Percentiles rank a stretch among this genome's conserved stretches.
Evolutionary conservation across 2,113 vertebrate genomes (phyloP).

Genomic region (Festucalex cinctus): DNA sequence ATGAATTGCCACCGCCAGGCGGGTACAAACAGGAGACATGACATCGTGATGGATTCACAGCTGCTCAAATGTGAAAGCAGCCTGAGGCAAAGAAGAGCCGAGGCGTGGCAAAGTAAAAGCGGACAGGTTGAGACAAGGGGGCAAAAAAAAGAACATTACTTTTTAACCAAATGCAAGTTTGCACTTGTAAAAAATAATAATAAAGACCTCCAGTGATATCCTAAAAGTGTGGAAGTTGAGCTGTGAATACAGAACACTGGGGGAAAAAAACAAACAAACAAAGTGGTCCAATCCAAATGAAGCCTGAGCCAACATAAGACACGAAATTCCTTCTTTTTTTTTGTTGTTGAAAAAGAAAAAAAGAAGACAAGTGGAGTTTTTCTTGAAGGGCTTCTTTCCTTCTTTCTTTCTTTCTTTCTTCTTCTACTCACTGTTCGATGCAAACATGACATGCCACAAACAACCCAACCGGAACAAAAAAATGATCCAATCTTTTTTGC

Average conservation of each 20-base stretch:
- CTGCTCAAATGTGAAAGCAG: not conserved
- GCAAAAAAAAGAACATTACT: conserved; percentile 31
- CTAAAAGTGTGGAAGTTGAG: not conserved
- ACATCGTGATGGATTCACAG: not conserved
- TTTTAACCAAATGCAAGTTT: conserved; percentile 25
- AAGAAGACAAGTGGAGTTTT: not conserved
- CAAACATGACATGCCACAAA: not conserved
- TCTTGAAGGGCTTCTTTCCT: not conserved
- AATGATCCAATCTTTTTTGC: not conserved
- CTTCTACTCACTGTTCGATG: not conserved
- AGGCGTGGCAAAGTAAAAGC: conserved; percentile 64
- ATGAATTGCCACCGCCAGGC: too few relatives aligned
- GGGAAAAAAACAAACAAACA: not conserved
- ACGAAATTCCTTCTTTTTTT: not conserved
- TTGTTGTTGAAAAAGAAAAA: not conserved
- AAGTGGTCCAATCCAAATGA: not conserved
- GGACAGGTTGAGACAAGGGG: conserved; percentile 58
- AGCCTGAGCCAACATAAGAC: not conserved
- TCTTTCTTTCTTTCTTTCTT: too few relatives aligned
- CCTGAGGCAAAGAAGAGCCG: conserved; percentile 46
- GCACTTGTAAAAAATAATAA: not conserved
- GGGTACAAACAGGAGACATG: not conserved
- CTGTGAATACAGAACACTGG: not conserved
- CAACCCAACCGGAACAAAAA: not conserved
- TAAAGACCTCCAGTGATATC: not conserved